phyloP scores from a whole-genome alignment of 2,888 invertebrate genomes.

The Erpobdella octoculata region DNA sequence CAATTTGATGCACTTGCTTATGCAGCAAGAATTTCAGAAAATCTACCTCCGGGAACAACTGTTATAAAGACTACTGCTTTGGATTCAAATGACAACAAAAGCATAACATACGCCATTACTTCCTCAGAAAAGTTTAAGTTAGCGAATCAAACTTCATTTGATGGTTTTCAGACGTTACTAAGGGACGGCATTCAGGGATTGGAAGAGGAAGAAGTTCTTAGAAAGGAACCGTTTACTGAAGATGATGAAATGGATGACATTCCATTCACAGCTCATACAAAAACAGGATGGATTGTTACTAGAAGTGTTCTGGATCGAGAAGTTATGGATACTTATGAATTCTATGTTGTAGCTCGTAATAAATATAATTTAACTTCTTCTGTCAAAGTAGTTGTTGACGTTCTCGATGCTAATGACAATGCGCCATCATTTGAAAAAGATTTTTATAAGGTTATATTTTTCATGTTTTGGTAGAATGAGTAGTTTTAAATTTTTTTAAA shows the following conservation, averaged over 20 bases:
- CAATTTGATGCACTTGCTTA: not conserved
- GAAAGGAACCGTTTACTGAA: not conserved
- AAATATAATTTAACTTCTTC: not conserved
- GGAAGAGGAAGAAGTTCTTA: not conserved
- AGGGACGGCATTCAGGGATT: too few relatives aligned
- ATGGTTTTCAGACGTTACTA: too few relatives aligned
- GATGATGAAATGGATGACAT: not conserved
- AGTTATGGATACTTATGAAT: not conserved
- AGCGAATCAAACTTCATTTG: too few relatives aligned
- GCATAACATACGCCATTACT: not conserved
- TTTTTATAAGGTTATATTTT: too few relatives aligned
- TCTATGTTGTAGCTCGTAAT: not conserved
- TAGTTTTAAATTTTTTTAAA: too few relatives aligned
- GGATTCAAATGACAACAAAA: not conserved
- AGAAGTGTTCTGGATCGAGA: not conserved
- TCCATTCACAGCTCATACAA: not conserved
- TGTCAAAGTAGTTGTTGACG: not conserved
- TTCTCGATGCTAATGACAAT: constrained; percentile 2
- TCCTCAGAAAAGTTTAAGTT: not conserved
- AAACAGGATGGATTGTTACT: not conserved
- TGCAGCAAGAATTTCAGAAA: not conserved
- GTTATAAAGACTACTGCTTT: not conserved
- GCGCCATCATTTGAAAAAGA: not conserved
- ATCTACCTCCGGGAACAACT: not conserved
- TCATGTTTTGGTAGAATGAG: too few relatives aligned